Percentiles rank a stretch among this genome's conserved stretches.
Evolutionary conservation across 2,113 vertebrate species (phyloP).

Genomic region (Picathartes gymnocephalus): DNA sequence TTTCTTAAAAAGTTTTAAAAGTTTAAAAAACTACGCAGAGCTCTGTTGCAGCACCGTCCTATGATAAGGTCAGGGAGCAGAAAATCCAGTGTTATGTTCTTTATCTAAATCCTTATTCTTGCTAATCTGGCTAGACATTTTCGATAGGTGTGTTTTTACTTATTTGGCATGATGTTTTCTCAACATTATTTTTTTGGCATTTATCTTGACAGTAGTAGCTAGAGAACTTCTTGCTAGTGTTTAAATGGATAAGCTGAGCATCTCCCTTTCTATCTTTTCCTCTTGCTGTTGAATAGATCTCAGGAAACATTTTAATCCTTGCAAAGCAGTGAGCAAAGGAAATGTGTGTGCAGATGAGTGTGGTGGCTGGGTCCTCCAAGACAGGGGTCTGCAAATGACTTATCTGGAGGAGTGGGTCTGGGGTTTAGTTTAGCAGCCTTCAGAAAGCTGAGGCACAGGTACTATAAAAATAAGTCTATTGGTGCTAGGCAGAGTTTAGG

Average conservation of each 20-base stretch:
- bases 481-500: neutral
- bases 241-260: neutral
- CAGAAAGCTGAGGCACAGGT: neutral
- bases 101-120: neutral
- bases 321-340: neutral
- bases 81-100: neutral
- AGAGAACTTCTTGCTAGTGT: neutral
- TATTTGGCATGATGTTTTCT: neutral
- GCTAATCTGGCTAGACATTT: neutral
- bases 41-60: neutral
- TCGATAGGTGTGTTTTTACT: neutral
- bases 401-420: neutral
- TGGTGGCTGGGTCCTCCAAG: neutral
- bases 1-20: neutral
- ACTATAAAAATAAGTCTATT: neutral
- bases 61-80: neutral
- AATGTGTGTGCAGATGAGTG: neutral
- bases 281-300: neutral
- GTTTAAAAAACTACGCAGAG: neutral
- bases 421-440: neutral
- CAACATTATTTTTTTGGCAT: neutral
- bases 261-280: neutral
- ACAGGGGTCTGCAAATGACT: neutral
- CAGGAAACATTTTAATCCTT: neutral
- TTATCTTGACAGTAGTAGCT: neutral